Base-by-base conservation (phyloP, 2,888 invertebrate genomes). In the Beris chalybata region DNA sequence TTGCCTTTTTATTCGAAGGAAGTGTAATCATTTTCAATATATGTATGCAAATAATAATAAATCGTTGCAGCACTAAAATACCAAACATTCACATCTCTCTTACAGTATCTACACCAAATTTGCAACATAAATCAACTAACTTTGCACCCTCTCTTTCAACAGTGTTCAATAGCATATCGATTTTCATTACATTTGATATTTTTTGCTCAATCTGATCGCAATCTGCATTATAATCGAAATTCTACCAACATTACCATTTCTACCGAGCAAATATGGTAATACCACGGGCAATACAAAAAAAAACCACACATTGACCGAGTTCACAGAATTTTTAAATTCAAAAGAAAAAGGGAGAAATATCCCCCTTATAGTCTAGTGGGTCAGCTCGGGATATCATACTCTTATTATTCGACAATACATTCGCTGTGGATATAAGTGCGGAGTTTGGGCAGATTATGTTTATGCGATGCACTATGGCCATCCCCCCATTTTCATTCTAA, bases 231-330 rank as follows among this genome's bases (percentile, higher is more conserved):
- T 29, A 48, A 59, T 59, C 58, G 30, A 11, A 31, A 13, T 22
- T 30, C 22, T 13, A 29, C 31, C 69, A 70, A 45, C 67, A 70
- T 70, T 71, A 70, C 67, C 71, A 71, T 70, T 71, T 69, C 68
- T 69, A 70, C 66, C 66, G 68, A 67, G 70, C 70, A 71, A 71
- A 71, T 71, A 70, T 70, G 70, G 67, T 71, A 70, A 71, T 71
- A 45, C 50, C 30, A 6, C 43, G 22, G 22, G 59, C 32, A 65
- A 58, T 61, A 43, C 38, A 55, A 65, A 54, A 54, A 44, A 44
- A 4, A 12, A 56, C 56, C 56, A 9, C 15, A 43, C 15, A 56
- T 43, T 5, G 12, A 48, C 48, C 15, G 12, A 12, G 15, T 15
- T 15, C 22, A 29, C 53, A 31, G 54, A 31, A 6, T 29, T 30